Evolutionary conservation across 2,888 invertebrate species (phyloP).

Genomic region (Machimus atricapillus): DNA sequence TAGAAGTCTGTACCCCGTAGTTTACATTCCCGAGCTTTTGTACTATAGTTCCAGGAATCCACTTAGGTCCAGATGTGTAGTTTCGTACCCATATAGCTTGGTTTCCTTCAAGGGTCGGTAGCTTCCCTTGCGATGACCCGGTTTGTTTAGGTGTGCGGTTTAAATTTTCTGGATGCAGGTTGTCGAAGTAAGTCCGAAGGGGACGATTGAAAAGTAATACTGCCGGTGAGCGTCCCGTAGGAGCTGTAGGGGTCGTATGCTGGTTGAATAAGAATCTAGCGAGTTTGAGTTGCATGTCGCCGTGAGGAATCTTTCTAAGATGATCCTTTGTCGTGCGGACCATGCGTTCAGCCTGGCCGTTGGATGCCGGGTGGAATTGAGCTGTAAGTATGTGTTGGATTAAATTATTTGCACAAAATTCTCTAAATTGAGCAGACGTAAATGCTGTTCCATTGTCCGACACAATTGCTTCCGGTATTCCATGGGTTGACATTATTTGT

Average conservation of each 20-base stretch:
- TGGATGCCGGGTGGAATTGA: not conserved
- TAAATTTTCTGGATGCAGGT: too few species aligned
- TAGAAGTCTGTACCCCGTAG: not conserved
- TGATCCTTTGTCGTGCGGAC: too few species aligned
- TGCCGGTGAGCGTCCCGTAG: not conserved
- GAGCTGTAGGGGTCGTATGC: not conserved
- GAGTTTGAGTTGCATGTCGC: not conserved
- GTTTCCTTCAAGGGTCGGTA: too few species aligned
- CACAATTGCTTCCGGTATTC: not conserved
- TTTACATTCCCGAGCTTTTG: not conserved
- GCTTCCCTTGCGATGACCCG: too few species aligned
- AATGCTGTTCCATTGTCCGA: not conserved
- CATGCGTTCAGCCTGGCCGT: not conserved
- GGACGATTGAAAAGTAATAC: not conserved
- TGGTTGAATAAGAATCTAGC: not conserved
- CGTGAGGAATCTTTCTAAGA: not conserved
- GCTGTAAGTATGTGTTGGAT: not conserved
- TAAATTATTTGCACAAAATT: too few species aligned
- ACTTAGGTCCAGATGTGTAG: not conserved
- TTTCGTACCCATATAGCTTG: not conserved
- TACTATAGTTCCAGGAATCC: not conserved
- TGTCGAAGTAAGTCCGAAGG: not conserved
- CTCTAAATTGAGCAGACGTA: too few species aligned
- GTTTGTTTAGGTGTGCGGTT: too few species aligned
- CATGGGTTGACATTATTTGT: not conserved